Base-by-base conservation (phyloP, 2,797 vertebrate species). In the Miichthys miiuy region DNA sequence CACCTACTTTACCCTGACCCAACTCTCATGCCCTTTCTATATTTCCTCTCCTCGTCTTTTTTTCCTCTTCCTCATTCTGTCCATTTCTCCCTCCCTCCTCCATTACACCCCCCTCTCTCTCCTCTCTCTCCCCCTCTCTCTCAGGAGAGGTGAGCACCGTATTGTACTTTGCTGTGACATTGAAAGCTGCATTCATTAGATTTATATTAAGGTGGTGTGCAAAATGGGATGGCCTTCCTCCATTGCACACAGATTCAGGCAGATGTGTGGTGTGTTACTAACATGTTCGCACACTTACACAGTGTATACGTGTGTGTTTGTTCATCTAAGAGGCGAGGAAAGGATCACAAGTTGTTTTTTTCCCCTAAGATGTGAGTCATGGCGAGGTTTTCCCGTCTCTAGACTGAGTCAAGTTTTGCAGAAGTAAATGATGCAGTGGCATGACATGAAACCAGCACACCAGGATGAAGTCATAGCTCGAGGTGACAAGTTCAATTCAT, bases 151-250 rank as follows among this genome's bases (percentile, higher is more conserved):
- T 87, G 83, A 88, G 77, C 60, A 46, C 81, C 16, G 71, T 91
- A 84, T 78, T 87, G 79, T 87, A 89, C 87, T 90, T 88, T 87
- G 83, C 87, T 67, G 72, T 95, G 93, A 93, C 91, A 94, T 91
- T 93, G 89, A 94, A 88, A 89, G 81, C 85, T 89, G 88, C 79
- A 91, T 93, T 93, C 90, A 88, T 91, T 89, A 91, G 87, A 91
- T 93, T 92, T 89, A 87, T 91, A 86, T 88, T 80, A 85, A 80
- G 80, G 81, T 83, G 85, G 51, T 85, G 82, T 74, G 66, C 60
- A 38, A 79, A 87, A 81, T 82, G 72, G 78, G 75, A 87, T 68
- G 81, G 71, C 81, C 58, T 72, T 72, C 80, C 74, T 84, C 84
- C 68, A 74, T 74, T 82, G 77, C 48, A 48, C 52, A 44, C 55